A percentile compares a stretch with the other conserved stretches of the same genome.
phyloP scores from a whole-genome alignment of 2,113 vertebrate species.

The Mormyrus lacerda region DNA sequence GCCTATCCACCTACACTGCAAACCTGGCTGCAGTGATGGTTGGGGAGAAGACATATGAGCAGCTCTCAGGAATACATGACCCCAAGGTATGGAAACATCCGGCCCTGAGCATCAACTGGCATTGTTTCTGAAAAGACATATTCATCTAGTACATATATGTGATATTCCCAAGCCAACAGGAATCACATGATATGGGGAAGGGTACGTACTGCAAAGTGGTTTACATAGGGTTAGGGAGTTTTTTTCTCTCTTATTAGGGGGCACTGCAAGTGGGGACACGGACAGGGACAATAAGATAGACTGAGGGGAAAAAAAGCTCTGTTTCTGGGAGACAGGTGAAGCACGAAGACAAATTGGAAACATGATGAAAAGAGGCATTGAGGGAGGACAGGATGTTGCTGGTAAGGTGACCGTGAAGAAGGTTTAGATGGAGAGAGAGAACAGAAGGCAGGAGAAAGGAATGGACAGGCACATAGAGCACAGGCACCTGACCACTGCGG shows the following conservation, averaged over 20 bases:
- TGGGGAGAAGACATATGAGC: constrained; percentile 79
- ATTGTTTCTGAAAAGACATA: background rate
- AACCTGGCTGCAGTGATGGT: constrained; percentile 82
- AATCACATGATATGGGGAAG: background rate
- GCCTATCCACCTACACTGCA: constrained; percentile 74
- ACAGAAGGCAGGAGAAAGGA: background rate
- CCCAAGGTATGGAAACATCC: constrained; percentile 66
- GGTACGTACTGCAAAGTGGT: background rate
- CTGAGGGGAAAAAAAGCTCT: background rate
- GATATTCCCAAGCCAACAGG: background rate
- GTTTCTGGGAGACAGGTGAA: background rate
- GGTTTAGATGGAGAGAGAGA: background rate
- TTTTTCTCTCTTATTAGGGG: background rate
- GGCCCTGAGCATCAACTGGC: too few relatives aligned
- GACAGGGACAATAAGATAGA: background rate
- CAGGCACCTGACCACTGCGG: background rate
- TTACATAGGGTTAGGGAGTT: background rate
- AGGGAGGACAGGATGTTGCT: background rate
- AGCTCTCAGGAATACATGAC: constrained; percentile 81
- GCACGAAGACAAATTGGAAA: background rate
- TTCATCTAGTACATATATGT: background rate
- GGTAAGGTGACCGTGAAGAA: background rate
- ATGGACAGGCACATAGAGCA: background rate
- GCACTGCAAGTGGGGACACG: background rate
- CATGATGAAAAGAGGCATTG: background rate